Base-by-base conservation (phyloP, 2,888 invertebrate genomes). In the Rhagophthalmus giganteus region DNA sequence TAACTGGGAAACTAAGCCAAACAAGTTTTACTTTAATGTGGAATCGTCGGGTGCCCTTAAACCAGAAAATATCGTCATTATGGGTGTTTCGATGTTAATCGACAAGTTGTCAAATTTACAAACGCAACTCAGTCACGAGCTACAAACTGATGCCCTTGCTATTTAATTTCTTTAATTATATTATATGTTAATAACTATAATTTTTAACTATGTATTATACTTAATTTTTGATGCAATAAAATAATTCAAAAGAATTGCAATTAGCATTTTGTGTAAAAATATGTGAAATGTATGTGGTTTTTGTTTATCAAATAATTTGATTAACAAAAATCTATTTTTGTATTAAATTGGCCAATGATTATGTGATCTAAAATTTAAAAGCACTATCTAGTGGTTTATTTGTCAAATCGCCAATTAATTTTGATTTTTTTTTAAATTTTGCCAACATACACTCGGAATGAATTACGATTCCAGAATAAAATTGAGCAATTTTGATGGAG, bases 21-120 rank as follows among this genome's bases (percentile, higher is more conserved):
- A 95, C 72, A 98, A 97, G 75, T 99, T 94, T 75, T 99, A 84
- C 75, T 94, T 88, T 69, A 97, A 96, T 75, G 95, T 99, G 0
- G 99, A 99, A 74, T 91, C 96, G 1, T 85, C 92, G 8, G 99
- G 99, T 1, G 87, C 96, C 0, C 76, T 99, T 2, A 90, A 90
- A 69, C 97, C 99, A 0, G 96, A 98, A 74, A 97, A 93, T 70
- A 97, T 99, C 65, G 94, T 99, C 0, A 83, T 92, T 61, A 94
- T 94, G 86, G 97, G 96, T 1, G 89, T 98, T 15, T 86, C 89
- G 24, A 88, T 91, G 46, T 78, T 99, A 27, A 98, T 96, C 76
- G 94, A 93, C 70, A 99, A 99, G 77, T 79, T 99, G 14, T 88
- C 93, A 20, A 96, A 98, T 78, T 79, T 99, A 27, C 96, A 98